Base-by-base conservation (phyloP, 1,140 invertebrate species). In the Drosophila fuyamai region DNA sequence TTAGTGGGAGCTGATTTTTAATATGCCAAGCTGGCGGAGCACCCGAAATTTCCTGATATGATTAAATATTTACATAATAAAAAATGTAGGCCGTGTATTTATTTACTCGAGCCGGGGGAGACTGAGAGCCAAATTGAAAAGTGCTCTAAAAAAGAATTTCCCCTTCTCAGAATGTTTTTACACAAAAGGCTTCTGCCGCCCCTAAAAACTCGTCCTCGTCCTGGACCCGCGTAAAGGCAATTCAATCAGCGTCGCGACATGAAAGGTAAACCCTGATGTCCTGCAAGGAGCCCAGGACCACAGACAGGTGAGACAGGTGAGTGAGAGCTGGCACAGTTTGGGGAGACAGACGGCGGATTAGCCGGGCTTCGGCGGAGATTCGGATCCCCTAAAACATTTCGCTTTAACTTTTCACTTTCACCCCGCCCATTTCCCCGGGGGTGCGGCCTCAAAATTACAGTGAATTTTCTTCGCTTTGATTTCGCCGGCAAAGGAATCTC, bases 51-150 rank as follows among this genome's bases (percentile, higher is more conserved):
- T 79, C 76, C 58, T 83, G 83, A 88, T 88, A 89, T 88, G 81
- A 89, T 88, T 88, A 88, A 88, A 88, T 88, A 88, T 88, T 88
- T 88, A 88, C 84, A 88, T 79, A 88, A 77, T 74, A 83, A 82
- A 86, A 88, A 83, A 86, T 83, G 60, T 71, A 60, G 79, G 70
- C 65, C 56, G 79, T 59, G 47, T 50, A 74, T 77, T 89, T 80
- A 83, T 88, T 88, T 72, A 89, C 89, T 75, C 71, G 66, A 54
- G 59, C 60, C 60, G 29, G 38, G 56, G 50, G 40, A 44, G 8
- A 4, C 44, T n/a, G 4, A 57, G 16, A 29, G 32, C 44, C 44
- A 72, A 80, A 85, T 77, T 66, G 73, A 85, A 84, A 84, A 85
- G 65, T 77, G 78, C 55, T 60, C 44, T 36, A 78, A 79, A 68